Percentiles rank a stretch among this genome's conserved stretches.
Conservation (phyloP, 1,140 invertebrate genomes). For the Eupristina koningsbergeri region DNA sequence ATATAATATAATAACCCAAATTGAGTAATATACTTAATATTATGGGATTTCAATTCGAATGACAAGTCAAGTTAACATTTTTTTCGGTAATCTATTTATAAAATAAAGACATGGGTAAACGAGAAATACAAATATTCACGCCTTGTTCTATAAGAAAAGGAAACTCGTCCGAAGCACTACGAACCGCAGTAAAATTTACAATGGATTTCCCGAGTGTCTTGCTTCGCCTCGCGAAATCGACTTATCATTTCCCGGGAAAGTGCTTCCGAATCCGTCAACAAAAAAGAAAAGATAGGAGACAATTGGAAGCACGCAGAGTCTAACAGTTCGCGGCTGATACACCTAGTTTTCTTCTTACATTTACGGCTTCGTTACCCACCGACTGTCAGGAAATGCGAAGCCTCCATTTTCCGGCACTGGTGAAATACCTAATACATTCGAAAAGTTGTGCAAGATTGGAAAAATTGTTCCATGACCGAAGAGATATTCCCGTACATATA, state of each 20-base stretch:
- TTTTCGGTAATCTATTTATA: not conserved
- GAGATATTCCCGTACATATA: conserved; percentile 3
- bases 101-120: not conserved
- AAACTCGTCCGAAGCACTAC: not conserved
- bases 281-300: not conserved
- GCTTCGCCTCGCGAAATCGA: not conserved
- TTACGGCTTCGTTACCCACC: conserved; percentile 19
- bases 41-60: not conserved
- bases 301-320: not conserved
- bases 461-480: not conserved
- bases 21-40: not conserved
- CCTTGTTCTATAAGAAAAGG: not conserved
- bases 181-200: conserved; percentile 10
- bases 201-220: conserved; percentile 24
- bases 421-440: not conserved
- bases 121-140: not conserved
- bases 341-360: conserved; percentile 12
- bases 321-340: conserved; percentile 1
- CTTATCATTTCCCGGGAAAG: conserved; percentile 3
- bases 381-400: not conserved
- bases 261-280: not conserved
- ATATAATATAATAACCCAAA: not conserved
- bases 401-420: not conserved
- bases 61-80: conserved; percentile 1
- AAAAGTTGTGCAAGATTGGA: not conserved